These are phyloP conservation scores for Hyles lineata DNA, from an alignment of 2,888 invertebrate genomes.

Conservation along the genomic window DNA sequence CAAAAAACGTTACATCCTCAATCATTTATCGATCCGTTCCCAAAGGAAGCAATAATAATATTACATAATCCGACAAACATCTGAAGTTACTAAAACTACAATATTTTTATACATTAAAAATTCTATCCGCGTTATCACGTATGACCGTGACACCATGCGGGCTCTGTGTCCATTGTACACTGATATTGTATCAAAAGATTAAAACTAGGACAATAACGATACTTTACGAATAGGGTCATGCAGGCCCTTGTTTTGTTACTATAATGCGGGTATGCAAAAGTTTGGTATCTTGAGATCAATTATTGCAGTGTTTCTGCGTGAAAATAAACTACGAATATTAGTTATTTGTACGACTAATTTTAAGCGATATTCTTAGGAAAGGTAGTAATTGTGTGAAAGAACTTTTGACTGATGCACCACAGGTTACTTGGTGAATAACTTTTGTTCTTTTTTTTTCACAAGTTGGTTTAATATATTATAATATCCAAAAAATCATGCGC, in stretches of 20 bases:
- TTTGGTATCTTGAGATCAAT: not conserved
- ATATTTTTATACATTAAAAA: constrained; percentile 53
- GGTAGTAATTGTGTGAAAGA: too few species aligned
- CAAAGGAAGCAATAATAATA: constrained; percentile 16
- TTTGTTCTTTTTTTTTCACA: too few species aligned
- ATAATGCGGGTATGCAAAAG: constrained; percentile 12
- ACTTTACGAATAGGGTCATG: constrained; percentile 1
- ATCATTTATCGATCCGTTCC: not conserved
- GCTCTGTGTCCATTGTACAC: constrained; percentile 58
- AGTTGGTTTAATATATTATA: too few species aligned
- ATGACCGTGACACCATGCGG: constrained; percentile 68
- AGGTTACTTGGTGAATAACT: too few species aligned
- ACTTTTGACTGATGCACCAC: too few species aligned
- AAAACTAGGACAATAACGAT: constrained; percentile 26
- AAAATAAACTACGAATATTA: too few species aligned
- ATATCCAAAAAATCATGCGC: too few species aligned
- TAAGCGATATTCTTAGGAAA: too few species aligned
- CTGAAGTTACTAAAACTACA: constrained; percentile 32
- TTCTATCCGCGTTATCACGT: constrained; percentile 60
- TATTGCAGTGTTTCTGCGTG: not conserved
- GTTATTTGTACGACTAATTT: too few species aligned
- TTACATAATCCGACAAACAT: constrained; percentile 27
- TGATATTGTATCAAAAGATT: constrained; percentile 19
- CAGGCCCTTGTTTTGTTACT: constrained; percentile 2
- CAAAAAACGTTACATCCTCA: not conserved